phyloP scores from a whole-genome alignment of 2,888 invertebrate species.

The Notocelia uddmanniana region DNA sequence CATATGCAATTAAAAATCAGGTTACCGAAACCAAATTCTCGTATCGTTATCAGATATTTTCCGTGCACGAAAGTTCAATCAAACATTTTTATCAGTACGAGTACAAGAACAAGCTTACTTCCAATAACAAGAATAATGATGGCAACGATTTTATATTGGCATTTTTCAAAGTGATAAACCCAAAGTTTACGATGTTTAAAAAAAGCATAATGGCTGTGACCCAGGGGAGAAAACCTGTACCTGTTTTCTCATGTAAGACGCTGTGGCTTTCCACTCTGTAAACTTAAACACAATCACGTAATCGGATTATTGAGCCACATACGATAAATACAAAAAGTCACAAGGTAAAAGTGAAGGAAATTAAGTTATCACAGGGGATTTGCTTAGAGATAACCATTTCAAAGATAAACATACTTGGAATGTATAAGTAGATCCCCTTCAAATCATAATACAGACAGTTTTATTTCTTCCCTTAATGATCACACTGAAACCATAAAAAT shows the following conservation, averaged over 20 bases:
- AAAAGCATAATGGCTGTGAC: conserved; percentile 29
- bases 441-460: no score
- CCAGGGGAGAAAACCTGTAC: conserved; percentile 25
- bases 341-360: no score
- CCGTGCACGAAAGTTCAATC: not conserved
- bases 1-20: no score
- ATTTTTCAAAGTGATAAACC: conserved; percentile 25
- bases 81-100: not conserved
- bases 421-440: no score
- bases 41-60: no score
- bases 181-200: conserved; percentile 25
- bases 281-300: not conserved
- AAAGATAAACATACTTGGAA: no score
- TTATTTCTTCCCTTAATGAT: no score
- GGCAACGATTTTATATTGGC: conserved; percentile 1
- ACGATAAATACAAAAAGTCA: not conserved
- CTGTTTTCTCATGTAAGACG: conserved; percentile 3
- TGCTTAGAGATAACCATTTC: no score
- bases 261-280: conserved; percentile 2
- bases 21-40: no score
- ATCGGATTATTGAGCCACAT: not conserved
- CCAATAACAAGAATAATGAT: not conserved
- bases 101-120: not conserved
- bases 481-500: no score
- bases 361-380: no score